Base-by-base conservation (phyloP, 2,888 invertebrate species). In the Helobdella robusta region DNA sequence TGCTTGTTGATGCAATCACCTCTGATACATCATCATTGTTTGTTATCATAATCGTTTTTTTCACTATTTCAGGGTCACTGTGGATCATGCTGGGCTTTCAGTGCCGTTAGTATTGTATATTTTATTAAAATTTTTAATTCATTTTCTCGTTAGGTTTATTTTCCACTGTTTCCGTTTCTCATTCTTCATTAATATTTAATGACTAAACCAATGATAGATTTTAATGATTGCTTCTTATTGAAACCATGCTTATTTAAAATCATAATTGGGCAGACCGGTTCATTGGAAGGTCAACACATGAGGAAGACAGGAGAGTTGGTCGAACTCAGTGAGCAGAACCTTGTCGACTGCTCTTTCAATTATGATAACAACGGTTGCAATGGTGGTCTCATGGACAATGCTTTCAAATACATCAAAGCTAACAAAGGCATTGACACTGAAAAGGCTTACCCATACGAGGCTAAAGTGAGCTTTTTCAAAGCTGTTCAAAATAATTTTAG, bases 361-460 rank as follows among this genome's bases (percentile, higher is more conserved):
- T 66, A 56, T 69, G 67, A 65, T 58, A 73, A 62, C 65, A 52
- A 65, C 44, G 71, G 72, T 6, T 72, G 72, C 52, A 68, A 69
- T 18, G 72, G 72, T 11, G 72, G 72, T 46, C 68, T 72, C 25
- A 71, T 72, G 70, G 71, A 71, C 59, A 59, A 68, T 40, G 72
- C 72, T 30, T 73, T 73, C 67, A 59, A 70, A 63, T 73, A 73
- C 68, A 82, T 87, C 18, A 85, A 88, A 68, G 64, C 66, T 28
- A 77, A 83, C 72, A 83, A 83, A 2, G 91, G 91, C 0, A 81
- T 90, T 3, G 86, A 87, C 83, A 77, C 76, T 0, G 77, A 77
- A 66, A 64, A 69, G 4, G 71, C 73, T 18, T 77, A 77, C 71
- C 77, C 76, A 5, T 77, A 77, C 66, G n/a, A n/a, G n/a, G n/a